phyloP scores from a whole-genome alignment of 2,888 invertebrate genomes.

The Trissoscelio sp. region DNA sequence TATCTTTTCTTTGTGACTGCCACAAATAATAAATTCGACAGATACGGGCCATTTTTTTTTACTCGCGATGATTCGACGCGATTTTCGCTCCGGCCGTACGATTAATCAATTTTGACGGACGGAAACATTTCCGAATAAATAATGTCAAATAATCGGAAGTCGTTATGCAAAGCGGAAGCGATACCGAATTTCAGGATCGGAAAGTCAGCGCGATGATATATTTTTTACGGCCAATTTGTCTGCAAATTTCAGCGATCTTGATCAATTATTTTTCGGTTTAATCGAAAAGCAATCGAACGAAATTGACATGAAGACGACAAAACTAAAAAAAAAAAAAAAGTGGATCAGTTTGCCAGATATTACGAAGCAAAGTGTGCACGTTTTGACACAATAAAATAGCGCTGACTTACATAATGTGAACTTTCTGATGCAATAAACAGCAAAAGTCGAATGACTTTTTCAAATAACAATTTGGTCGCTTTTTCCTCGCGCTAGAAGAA shows the following conservation, averaged over 20 bases:
- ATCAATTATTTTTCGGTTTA: not conserved
- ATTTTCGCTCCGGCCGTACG: not conserved
- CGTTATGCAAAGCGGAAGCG: conserved; percentile 34
- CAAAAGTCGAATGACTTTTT: too few relatives aligned
- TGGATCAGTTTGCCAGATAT: not conserved
- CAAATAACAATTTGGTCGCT: too few relatives aligned
- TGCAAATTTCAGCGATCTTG: conserved; percentile 31
- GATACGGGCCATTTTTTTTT: not conserved
- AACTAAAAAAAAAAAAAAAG: conserved; percentile 4
- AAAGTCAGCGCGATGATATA: conserved; percentile 21
- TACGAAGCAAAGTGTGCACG: not conserved
- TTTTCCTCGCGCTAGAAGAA: too few relatives aligned
- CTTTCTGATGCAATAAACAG: conserved; percentile 1
- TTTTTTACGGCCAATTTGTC: conserved; percentile 33
- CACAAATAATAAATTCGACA: conserved; percentile 4
- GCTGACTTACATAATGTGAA: not conserved
- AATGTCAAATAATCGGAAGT: conserved; percentile 47
- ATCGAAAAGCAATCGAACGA: not conserved
- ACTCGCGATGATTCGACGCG: conserved; percentile 9
- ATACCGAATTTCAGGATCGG: conserved; percentile 7
- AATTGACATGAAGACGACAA: too few relatives aligned
- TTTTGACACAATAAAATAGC: conserved; percentile 6
- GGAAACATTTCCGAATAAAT: conserved; percentile 36
- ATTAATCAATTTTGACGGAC: conserved; percentile 44
- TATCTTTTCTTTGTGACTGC: conserved; percentile 1